phyloP scores from a whole-genome alignment of 1,140 invertebrate genomes.

The Sminthurides bifidus region DNA sequence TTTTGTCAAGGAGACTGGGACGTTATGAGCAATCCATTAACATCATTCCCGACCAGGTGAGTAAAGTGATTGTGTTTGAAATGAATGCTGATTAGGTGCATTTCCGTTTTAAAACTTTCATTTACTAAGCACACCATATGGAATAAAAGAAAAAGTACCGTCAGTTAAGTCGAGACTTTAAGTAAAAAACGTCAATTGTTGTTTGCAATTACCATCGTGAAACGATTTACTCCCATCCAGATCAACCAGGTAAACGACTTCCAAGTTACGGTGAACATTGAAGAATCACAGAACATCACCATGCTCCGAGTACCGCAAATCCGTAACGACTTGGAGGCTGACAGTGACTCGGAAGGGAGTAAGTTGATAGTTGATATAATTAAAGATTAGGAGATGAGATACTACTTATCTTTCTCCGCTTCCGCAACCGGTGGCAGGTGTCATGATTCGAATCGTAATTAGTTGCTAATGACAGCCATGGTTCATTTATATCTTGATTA shows the following conservation, averaged over 20 bases:
- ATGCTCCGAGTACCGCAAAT: slow-evolving; percentile 45
- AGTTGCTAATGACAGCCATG: too few relatives aligned
- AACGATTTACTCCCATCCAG: too few relatives aligned
- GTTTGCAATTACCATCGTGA: too few relatives aligned
- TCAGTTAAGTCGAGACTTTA: not conserved
- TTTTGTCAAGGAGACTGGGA: slow-evolving; percentile 44
- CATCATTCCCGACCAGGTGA: slow-evolving; percentile 44
- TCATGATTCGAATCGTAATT: too few relatives aligned
- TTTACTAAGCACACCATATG: too few relatives aligned
- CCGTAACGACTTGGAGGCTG: slow-evolving; percentile 45
- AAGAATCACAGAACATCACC: slow-evolving; percentile 45
- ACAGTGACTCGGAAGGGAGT: slow-evolving; percentile 36
- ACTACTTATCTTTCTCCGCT: too few relatives aligned
- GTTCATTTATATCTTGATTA: too few relatives aligned
- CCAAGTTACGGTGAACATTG: slow-evolving; percentile 45
- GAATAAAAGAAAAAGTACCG: not conserved
- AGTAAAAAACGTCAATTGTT: too few relatives aligned
- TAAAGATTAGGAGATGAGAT: slow-evolving; percentile 1
- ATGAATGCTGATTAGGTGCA: not conserved
- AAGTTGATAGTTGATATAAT: slow-evolving; percentile 19
- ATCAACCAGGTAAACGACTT: slow-evolving; percentile 36
- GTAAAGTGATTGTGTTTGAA: not conserved
- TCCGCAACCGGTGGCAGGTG: too few relatives aligned
- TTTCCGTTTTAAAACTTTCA: not conserved
- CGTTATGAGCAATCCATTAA: slow-evolving; percentile 50